Evolutionary conservation across 2,113 vertebrate genomes (phyloP).

Genomic region (Poicephalus meyeri): DNA sequence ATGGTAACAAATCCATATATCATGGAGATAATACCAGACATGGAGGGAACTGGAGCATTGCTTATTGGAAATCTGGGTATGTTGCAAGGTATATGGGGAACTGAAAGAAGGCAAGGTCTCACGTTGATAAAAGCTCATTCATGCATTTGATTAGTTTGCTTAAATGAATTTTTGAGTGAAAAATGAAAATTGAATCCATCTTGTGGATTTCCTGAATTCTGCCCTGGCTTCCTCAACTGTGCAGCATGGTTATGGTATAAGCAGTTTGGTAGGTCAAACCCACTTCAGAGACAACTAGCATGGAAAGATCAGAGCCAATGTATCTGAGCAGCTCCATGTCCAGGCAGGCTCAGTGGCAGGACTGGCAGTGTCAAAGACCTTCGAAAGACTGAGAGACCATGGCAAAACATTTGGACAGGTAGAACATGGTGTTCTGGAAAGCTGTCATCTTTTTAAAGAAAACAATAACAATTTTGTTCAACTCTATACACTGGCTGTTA

Average conservation of each 20-base stretch:
- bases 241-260: background rate
- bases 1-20: background rate
- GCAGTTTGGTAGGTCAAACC: background rate
- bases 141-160: background rate
- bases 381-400: background rate
- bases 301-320: background rate
- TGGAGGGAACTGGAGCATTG: background rate
- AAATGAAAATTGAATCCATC: background rate
- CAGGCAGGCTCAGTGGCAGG: background rate
- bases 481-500: background rate
- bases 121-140: background rate
- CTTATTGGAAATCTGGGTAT: background rate
- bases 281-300: background rate
- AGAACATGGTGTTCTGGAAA: background rate
- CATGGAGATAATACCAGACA: background rate
- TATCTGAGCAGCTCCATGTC: background rate
- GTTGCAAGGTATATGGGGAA: background rate
- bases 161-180: background rate
- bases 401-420: background rate
- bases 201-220: background rate
- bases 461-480: background rate
- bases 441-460: background rate
- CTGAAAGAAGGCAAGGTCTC: background rate
- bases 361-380: background rate
- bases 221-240: background rate